A percentile compares a stretch with the other conserved stretches of the same genome.
These are phyloP conservation scores for Tachysurus vachellii DNA, from an alignment of 2,113 vertebrate species.

Conservation along the genomic window DNA sequence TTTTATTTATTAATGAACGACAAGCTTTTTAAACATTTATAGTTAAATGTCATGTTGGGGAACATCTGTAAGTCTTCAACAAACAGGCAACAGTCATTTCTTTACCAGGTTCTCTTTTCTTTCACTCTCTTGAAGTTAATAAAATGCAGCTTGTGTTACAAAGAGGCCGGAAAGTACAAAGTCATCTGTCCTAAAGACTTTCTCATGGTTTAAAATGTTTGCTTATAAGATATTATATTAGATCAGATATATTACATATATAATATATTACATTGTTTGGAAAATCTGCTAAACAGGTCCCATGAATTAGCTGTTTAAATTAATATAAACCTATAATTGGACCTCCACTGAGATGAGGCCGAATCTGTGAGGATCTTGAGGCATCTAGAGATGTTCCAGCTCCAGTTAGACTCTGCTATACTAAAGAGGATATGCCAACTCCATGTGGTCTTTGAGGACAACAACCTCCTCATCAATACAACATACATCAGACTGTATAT, in stretches of 20 bases:
- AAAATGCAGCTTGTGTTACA: neutral
- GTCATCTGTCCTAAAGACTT: neutral
- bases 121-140: neutral
- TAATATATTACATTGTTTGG: too few relatives aligned
- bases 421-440: too few relatives aligned
- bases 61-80: neutral
- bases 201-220: neutral
- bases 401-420: too few relatives aligned
- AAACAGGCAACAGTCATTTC: neutral
- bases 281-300: neutral
- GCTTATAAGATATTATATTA: neutral
- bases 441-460: too few relatives aligned
- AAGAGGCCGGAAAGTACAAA: neutral
- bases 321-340: neutral
- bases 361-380: too few relatives aligned
- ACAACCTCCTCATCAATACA: too few relatives aligned
- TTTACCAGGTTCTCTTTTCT: too few relatives aligned
- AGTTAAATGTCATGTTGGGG: neutral
- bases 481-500: too few relatives aligned
- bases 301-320: neutral
- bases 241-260: too few relatives aligned
- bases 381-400: too few relatives aligned
- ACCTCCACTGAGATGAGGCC: too few relatives aligned
- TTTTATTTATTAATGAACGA: neutral
- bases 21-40: neutral